Evolutionary conservation across 2,888 invertebrate genomes (phyloP).

Genomic region (Automeris io): DNA sequence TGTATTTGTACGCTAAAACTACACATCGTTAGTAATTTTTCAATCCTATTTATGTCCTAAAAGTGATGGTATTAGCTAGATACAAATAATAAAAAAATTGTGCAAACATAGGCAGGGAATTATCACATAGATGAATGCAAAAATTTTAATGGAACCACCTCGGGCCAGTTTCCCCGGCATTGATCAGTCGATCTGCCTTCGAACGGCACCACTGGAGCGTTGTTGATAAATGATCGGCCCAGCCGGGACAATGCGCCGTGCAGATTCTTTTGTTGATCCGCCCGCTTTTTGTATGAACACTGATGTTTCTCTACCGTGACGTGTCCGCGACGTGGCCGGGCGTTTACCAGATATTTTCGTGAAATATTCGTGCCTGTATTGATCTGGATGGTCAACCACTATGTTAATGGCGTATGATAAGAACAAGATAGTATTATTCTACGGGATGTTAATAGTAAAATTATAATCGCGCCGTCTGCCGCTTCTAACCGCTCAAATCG

Average conservation of each 20-base stretch:
- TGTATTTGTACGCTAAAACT: no score
- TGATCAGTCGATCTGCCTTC: constrained; percentile 63
- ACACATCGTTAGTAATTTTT: no score
- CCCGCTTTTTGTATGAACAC: constrained; percentile 67
- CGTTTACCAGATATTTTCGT: constrained; percentile 11
- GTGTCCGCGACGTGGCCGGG: constrained; percentile 33
- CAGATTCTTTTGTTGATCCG: constrained; percentile 70
- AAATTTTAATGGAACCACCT: constrained; percentile 52
- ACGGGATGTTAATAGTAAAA: no score
- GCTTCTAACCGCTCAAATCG: no score
- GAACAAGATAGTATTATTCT: no score
- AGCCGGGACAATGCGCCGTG: constrained; percentile 64
- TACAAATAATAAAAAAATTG: no score
- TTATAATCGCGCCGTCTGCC: no score
- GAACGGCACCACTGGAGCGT: constrained; percentile 63
- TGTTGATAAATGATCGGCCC: constrained; percentile 64
- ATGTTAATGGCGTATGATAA: no score
- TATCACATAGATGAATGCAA: constrained; percentile 22
- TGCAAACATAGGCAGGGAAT: constrained; percentile 4
- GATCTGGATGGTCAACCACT: no score
- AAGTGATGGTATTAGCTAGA: no score
- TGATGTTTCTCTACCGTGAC: constrained; percentile 59
- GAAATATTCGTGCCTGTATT: constrained; percentile 25
- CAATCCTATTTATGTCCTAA: no score
- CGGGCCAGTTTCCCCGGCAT: constrained; percentile 41